These are phyloP conservation scores for Lineus longissimus DNA, from an alignment of 1,140 invertebrate genomes.

Conservation along the genomic window DNA sequence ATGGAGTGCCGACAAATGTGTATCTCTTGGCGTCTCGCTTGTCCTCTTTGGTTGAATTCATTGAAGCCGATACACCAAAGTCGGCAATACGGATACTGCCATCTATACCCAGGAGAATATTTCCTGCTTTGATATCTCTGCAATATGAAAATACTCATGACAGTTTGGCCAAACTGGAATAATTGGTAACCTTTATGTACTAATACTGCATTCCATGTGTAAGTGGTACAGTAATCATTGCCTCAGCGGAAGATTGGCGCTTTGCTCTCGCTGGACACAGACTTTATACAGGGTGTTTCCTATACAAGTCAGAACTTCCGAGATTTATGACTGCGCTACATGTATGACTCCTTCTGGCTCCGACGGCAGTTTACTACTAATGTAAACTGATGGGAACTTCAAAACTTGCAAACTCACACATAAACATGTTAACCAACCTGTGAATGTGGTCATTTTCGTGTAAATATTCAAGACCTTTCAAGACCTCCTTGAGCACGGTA, in stretches of 20 bases:
- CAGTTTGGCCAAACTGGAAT: background rate
- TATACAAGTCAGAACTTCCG: too few relatives aligned
- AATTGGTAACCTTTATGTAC: background rate
- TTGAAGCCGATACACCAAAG: conserved; percentile 73
- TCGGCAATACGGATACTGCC: conserved; percentile 89
- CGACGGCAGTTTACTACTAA: too few relatives aligned
- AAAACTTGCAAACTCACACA: too few relatives aligned
- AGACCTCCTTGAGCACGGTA: conserved; percentile 96
- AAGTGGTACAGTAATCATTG: too few relatives aligned
- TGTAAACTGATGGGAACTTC: too few relatives aligned
- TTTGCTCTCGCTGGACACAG: too few relatives aligned
- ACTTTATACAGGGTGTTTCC: too few relatives aligned
- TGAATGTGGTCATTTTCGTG: conserved; percentile 99
- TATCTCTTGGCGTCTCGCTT: conserved; percentile 89
- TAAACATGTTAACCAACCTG: conserved; percentile 56
- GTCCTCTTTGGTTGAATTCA: conserved; percentile 79
- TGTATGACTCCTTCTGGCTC: too few relatives aligned
- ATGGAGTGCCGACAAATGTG: conserved; percentile 96
- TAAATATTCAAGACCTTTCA: conserved; percentile 98
- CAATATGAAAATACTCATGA: conserved; percentile 42
- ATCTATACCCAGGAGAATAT: conserved; percentile 95
- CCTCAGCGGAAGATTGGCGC: too few relatives aligned
- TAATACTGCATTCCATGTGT: too few relatives aligned
- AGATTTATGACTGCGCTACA: too few relatives aligned
- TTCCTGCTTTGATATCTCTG: conserved; percentile 96